A percentile compares a stretch with the other conserved stretches of the same genome.
Conservation (phyloP, 64 coral and sea anemone species). For the Actinia equina region DNA sequence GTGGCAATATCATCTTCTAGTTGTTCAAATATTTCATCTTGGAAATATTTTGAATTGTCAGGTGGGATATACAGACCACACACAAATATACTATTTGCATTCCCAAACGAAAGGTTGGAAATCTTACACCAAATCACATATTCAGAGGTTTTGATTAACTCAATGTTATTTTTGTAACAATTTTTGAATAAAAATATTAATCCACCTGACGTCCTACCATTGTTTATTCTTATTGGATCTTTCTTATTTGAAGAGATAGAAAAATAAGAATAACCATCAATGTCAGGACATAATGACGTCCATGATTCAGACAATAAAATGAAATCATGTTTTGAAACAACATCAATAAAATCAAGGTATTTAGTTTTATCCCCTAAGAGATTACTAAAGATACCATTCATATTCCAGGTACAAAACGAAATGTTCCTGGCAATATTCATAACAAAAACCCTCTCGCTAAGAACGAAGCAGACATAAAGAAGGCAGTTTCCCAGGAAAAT, state of each 20-base stretch:
- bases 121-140: neutral
- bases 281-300: neutral
- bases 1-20: neutral
- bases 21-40: neutral
- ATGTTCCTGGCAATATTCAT: neutral
- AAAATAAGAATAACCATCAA: conserved; percentile 1
- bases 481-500: neutral
- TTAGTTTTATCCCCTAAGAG: neutral
- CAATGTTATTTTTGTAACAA: conserved; percentile 1
- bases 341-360: neutral
- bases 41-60: neutral
- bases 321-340: neutral
- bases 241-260: neutral
- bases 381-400: neutral
- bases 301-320: neutral
- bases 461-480: neutral
- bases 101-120: neutral
- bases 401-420: neutral
- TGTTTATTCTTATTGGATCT: neutral
- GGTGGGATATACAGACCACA: conserved; percentile 8
- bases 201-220: neutral
- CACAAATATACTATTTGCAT: neutral
- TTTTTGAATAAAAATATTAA: conserved; percentile 6
- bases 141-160: neutral
- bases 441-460: neutral